Conservation (phyloP, 1,140 invertebrate genomes). For the Euschistus heros region DNA sequence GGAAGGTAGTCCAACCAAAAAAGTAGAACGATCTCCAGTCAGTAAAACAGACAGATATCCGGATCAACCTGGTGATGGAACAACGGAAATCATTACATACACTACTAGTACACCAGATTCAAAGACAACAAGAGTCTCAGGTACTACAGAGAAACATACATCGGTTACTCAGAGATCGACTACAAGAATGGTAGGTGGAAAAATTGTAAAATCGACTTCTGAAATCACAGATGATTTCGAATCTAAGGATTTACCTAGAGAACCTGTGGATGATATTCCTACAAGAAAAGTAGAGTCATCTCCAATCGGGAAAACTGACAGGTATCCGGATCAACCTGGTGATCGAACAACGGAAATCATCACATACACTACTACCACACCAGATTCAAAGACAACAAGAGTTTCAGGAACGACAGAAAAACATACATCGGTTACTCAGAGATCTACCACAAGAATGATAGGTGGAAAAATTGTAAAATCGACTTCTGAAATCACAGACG, state of each 20-base stretch:
- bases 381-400: too few relatives aligned
- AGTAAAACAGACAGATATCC: background rate
- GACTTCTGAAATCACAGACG: background rate
- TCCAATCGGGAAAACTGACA: background rate
- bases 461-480: slow-evolving; percentile 26
- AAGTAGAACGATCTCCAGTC: background rate
- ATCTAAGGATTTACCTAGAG: background rate
- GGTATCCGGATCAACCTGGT: background rate
- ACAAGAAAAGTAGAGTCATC: background rate
- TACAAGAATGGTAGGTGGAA: slow-evolving; percentile 10
- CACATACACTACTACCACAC: background rate
- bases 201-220: background rate
- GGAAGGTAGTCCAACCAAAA: background rate
- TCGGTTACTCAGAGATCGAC: background rate
- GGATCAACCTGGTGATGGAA: background rate
- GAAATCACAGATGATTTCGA: background rate
- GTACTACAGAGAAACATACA: background rate
- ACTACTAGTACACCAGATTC: background rate
- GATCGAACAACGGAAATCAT: background rate
- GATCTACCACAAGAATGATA: slow-evolving; percentile 21
- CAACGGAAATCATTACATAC: too few relatives aligned
- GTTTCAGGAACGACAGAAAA: background rate
- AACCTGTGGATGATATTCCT: background rate
- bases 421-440: background rate
- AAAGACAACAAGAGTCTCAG: background rate